These are phyloP conservation scores for Trichoplusia ni DNA, from an alignment of 1,140 invertebrate species.

Conservation along the genomic window DNA sequence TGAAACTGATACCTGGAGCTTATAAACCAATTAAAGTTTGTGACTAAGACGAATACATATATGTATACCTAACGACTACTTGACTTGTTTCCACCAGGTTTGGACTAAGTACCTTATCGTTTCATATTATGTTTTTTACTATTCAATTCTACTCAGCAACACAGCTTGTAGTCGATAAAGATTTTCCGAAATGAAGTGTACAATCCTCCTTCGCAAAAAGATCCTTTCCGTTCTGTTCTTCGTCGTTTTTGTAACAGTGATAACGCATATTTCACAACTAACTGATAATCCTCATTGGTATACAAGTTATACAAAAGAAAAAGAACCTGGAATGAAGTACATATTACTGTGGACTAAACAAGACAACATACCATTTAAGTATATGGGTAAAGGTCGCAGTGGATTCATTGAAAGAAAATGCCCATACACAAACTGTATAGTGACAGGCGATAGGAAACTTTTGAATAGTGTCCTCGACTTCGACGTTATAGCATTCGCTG, in stretches of 20 bases:
- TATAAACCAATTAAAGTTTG: no score
- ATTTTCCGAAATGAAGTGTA: not conserved
- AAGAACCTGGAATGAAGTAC: slow-evolving; percentile 46
- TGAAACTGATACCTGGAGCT: no score
- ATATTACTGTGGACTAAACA: slow-evolving; percentile 53
- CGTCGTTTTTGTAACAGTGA: not conserved
- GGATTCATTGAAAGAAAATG: slow-evolving; percentile 45
- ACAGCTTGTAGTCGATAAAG: no score
- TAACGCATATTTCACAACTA: no score
- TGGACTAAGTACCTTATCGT: no score
- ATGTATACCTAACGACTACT: no score
- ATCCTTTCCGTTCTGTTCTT: not conserved
- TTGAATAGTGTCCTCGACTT: slow-evolving; percentile 20
- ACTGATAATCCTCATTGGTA: no score
- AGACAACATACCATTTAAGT: slow-evolving; percentile 47
- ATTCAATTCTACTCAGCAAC: no score
- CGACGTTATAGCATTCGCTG: slow-evolving; percentile 46
- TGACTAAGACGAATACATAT: no score
- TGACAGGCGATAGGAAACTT: slow-evolving; percentile 26
- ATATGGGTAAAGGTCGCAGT: slow-evolving; percentile 46
- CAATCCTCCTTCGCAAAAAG: not conserved
- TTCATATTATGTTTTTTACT: no score
- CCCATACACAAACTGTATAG: slow-evolving; percentile 31
- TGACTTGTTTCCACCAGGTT: no score
- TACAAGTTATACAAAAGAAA: not conserved